Evolutionary conservation across 2,113 vertebrate species (phyloP).

Genomic region (Tragulus kanchil): DNA sequence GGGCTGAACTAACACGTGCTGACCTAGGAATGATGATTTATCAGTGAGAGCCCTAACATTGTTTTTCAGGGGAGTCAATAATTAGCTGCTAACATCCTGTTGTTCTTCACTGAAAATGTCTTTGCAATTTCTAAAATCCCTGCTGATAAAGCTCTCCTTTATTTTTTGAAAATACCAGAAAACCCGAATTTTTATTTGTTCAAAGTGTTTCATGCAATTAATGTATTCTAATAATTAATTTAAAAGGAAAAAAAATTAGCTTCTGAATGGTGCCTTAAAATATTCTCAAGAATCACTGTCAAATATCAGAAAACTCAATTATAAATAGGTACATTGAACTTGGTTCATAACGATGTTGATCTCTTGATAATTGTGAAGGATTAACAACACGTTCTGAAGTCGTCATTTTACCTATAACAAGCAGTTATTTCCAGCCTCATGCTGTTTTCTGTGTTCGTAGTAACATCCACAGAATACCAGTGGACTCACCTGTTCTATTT

Average conservation of each 20-base stretch:
- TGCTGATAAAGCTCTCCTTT: not conserved
- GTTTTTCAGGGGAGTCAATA: not conserved
- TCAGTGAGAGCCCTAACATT: not conserved
- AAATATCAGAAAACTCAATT: constrained; percentile 37
- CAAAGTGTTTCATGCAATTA: constrained; percentile 13
- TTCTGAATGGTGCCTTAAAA: not conserved
- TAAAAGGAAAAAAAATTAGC: not conserved
- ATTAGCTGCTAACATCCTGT: not conserved
- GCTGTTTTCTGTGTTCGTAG: not conserved
- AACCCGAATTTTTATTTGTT: not conserved
- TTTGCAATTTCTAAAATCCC: constrained; percentile 44
- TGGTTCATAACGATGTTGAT: not conserved
- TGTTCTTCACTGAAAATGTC: constrained; percentile 6
- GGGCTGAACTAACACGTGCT: not conserved
- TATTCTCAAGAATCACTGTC: not conserved
- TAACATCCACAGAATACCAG: not conserved
- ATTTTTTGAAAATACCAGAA: not conserved
- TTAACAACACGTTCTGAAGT: not conserved
- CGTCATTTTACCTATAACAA: not conserved
- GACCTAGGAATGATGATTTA: not conserved
- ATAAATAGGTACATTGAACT: not conserved
- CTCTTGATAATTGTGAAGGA: not conserved
- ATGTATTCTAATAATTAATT: constrained; percentile 3
- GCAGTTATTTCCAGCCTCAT: not conserved
- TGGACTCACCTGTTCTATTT: not conserved